These are phyloP conservation scores for Zelleria hepariella DNA, from an alignment of 2,888 invertebrate genomes.

Conservation along the genomic window DNA sequence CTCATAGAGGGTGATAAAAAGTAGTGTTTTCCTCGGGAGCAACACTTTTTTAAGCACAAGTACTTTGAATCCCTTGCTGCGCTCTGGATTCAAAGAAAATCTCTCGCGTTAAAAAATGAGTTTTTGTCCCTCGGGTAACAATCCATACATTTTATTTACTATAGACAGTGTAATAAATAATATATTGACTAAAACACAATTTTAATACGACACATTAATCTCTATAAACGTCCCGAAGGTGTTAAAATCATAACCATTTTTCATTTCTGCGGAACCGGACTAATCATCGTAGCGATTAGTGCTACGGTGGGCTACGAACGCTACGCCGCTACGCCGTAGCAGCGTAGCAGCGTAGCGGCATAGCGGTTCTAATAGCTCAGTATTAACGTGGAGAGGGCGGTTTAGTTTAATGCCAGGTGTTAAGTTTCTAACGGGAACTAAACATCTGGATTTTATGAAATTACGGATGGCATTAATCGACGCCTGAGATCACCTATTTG, in stretches of 20 bases:
- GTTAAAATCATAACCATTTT: not conserved
- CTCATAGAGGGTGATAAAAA: too few relatives aligned
- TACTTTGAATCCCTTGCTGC: too few relatives aligned
- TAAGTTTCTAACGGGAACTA: not conserved
- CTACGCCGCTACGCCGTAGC: conserved; percentile 25
- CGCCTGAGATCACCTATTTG: too few relatives aligned
- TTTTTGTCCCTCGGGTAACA: too few relatives aligned
- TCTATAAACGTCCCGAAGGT: not conserved
- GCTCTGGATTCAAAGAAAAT: too few relatives aligned
- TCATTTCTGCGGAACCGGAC: conserved; percentile 20
- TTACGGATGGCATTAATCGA: not conserved
- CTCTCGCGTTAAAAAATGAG: too few relatives aligned
- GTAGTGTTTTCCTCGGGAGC: too few relatives aligned
- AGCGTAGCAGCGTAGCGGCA: not conserved
- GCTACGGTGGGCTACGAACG: conserved; percentile 22
- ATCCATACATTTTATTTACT: too few relatives aligned
- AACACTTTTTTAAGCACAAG: too few relatives aligned
- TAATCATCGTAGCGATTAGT: conserved; percentile 55
- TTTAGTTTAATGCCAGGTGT: not conserved
- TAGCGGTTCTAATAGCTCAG: not conserved
- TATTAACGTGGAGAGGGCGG: not conserved
- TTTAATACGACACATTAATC: not conserved
- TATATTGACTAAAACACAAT: too few relatives aligned
- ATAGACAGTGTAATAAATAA: too few relatives aligned
- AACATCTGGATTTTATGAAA: not conserved